A percentile compares a stretch with the other conserved stretches of the same genome.
Evolutionary conservation across 1,140 invertebrate genomes (phyloP).

Genomic region (Solenopsis invicta): DNA sequence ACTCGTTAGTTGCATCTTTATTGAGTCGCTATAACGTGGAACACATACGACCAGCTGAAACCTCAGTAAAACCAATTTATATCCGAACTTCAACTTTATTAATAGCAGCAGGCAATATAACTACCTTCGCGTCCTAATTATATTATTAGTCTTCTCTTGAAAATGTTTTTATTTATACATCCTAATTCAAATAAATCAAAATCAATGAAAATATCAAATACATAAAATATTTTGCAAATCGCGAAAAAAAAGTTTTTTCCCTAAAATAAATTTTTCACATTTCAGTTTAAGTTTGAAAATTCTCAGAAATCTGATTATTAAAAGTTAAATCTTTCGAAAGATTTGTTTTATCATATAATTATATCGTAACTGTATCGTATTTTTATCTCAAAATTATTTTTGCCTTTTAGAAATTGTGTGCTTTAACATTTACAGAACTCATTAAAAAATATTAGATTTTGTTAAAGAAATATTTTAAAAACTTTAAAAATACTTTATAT

Average conservation of each 20-base stretch:
- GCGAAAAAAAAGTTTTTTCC: background rate
- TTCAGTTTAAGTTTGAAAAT: background rate
- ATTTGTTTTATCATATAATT: background rate
- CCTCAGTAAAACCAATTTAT: slow-evolving; percentile 75
- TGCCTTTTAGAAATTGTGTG: background rate
- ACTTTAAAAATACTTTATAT: too few species aligned
- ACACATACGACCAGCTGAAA: slow-evolving; percentile 48
- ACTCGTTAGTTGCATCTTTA: slow-evolving; percentile 33
- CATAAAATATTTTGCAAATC: too few species aligned
- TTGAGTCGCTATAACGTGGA: slow-evolving; percentile 46
- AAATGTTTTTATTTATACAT: slow-evolving; percentile 47
- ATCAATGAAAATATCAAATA: slow-evolving; percentile 25
- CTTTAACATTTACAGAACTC: background rate
- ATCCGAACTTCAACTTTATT: slow-evolving; percentile 83
- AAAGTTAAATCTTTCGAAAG: background rate
- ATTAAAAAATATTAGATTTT: too few species aligned
- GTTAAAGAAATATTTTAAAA: too few species aligned
- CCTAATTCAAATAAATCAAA: background rate
- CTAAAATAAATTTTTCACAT: background rate
- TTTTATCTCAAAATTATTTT: background rate
- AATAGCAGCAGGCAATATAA: slow-evolving; percentile 83
- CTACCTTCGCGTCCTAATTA: slow-evolving; percentile 78
- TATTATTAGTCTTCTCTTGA: slow-evolving; percentile 74
- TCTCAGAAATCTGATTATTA: background rate
- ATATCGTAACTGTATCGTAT: background rate